Percentiles rank a stretch among this genome's conserved stretches.
Evolutionary conservation across 2,797 vertebrate species (phyloP).

Genomic region (Urophycis tenuis): DNA sequence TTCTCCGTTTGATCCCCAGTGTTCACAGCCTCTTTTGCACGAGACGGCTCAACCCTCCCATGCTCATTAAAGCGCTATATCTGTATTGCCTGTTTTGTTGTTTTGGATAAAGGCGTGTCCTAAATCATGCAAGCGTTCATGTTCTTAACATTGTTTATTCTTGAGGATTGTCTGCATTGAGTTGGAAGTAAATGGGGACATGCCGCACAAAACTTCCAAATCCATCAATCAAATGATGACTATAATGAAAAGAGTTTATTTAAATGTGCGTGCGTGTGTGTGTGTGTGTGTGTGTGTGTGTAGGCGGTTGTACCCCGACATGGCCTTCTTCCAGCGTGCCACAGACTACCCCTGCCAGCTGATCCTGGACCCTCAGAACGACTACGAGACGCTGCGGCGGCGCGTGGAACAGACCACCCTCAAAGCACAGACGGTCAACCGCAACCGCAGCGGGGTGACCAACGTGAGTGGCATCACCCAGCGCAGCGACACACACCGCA

Average conservation of each 20-base stretch:
- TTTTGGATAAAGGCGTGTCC: too few species aligned
- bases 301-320: constrained; percentile 93
- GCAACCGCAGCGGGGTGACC: constrained; percentile 93
- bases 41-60: too few species aligned
- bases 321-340: constrained; percentile 95
- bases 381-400: constrained; percentile 89
- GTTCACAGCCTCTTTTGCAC: too few species aligned
- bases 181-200: neutral
- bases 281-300: constrained; percentile 12
- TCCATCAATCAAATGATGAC: too few species aligned
- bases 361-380: constrained; percentile 92
- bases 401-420: constrained; percentile 94
- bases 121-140: too few species aligned
- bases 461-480: constrained; percentile 74
- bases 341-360: constrained; percentile 92
- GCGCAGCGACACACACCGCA: neutral
- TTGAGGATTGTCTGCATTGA: neutral
- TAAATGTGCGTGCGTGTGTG: neutral
- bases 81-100: too few species aligned
- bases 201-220: neutral
- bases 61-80: too few species aligned
- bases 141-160: too few species aligned
- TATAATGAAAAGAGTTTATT: too few species aligned
- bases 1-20: too few species aligned
- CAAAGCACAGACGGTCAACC: constrained; percentile 91